Base-by-base conservation (phyloP, 92 coral and sea anemone genomes). In the Epizoanthus illoricatus region DNA sequence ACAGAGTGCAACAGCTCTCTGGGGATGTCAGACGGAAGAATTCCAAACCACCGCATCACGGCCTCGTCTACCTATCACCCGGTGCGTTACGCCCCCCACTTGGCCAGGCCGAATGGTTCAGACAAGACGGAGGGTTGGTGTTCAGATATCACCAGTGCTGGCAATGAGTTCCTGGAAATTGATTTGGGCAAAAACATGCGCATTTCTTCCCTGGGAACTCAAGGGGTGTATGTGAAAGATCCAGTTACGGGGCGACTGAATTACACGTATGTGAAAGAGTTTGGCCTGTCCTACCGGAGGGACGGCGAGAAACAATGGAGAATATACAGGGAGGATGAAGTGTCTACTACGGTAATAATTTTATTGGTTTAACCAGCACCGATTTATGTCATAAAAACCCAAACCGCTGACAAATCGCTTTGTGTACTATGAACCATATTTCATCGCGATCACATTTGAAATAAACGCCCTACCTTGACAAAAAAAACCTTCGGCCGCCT, bases 131-230 rank as follows among this genome's bases (percentile, higher is more conserved):
- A 80, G 15, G 97, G 97, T 4, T 93, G 97, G 97, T 93, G 97
- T 64, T 90, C 92, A 12, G 85, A 94, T 11, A 62, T 61, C 18
- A 76, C 75, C 13, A 91, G 80, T 79, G 81, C 58, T 45, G 80
- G 74, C 49, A 84, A 89, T 39, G 94, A 87, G 61, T 91, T 83
- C 84, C 91, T 93, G 71, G 90, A 93, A 81, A 73, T 89, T 40
- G 97, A 93, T 85, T 85, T 91, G 64, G 92, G 92, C 65, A 83
- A 59, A 81, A 91, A 88, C 80, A 90, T 83, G 92, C 92, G 91
- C 74, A 86, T 94, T 62, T 85, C 90, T 10, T 92, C 91, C 56
- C 67, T 88, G 59, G 91, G 89, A 65, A 92, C 90, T 12, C 87
- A 82, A 80, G 99, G 99, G 24, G 94, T 91, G 61, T 74, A 73